A percentile compares a stretch with the other conserved stretches of the same genome.
Conservation (phyloP, 1,140 invertebrate genomes). For the Spodoptera frugiperda region DNA sequence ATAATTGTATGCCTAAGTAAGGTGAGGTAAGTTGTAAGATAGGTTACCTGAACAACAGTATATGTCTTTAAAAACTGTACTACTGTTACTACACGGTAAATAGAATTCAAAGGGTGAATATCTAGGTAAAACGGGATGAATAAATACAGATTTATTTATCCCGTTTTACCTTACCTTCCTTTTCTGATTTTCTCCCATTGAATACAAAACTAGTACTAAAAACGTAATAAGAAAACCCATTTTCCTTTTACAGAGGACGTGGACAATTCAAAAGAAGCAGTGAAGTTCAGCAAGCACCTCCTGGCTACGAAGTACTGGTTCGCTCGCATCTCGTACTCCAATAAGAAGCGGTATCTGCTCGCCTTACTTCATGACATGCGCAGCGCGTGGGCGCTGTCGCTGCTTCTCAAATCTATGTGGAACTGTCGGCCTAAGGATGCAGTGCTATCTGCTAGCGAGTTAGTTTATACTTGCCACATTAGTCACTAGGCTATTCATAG, state of each 20-base stretch:
- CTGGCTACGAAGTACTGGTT: conserved; percentile 71
- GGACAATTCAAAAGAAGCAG: conserved; percentile 51
- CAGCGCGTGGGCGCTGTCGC: conserved; percentile 69
- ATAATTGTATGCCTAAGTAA: too few relatives aligned
- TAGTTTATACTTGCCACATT: neutral
- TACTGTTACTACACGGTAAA: too few relatives aligned
- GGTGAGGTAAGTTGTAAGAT: too few relatives aligned
- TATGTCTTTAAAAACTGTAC: too few relatives aligned
- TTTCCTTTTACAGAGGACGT: conserved; percentile 33
- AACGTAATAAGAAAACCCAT: conserved; percentile 2
- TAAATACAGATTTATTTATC: too few relatives aligned
- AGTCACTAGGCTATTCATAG: neutral
- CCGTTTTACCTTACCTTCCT: too few relatives aligned
- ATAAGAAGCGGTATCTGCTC: conserved; percentile 73
- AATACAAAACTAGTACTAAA: conserved; percentile 3
- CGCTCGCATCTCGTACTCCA: conserved; percentile 65
- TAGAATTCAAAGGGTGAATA: too few relatives aligned
- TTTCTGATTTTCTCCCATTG: too few relatives aligned
- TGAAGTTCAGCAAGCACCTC: conserved; percentile 65
- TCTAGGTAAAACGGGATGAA: too few relatives aligned
- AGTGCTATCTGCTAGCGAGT: conserved; percentile 61
- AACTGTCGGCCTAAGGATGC: conserved; percentile 76
- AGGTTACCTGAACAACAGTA: too few relatives aligned
- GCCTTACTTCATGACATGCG: conserved; percentile 66
- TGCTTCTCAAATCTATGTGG: conserved; percentile 77